Evolutionary conservation across 2,888 invertebrate genomes (phyloP), one percentile per base, ranked within the genome.

Genomic region (Lithodes maja): DNA sequence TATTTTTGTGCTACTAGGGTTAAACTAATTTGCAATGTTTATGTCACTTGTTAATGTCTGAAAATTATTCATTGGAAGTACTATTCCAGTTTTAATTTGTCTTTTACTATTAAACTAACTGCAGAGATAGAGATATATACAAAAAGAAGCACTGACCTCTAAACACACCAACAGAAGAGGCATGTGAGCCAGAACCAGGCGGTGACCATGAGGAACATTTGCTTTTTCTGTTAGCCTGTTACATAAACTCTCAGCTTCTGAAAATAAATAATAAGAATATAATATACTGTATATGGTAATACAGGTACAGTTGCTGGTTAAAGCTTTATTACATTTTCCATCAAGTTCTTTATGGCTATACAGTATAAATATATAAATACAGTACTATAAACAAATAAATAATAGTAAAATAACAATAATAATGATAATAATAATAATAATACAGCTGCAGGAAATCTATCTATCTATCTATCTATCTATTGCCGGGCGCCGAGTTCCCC

Each of bases 181-280:
- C 97, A 99, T 98, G 93, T 99, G 99, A 0, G 98, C 98, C 93
- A 99, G 94, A 85, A 98, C 97, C 92, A 99, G 94, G 93, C 97
- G 97, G 92, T 98, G 97, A 88, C 98, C 98, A 92, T 98, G 97
- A 93, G 97, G 96, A 0, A 97, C 96, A 93, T 97, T 98, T 91
- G 99, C 97, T 94, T 98, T 99, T 94, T 99, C 99, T 0, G 97
- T 98, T 77, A 99, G 94, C 52, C 98, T 96, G 75, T 97, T 96
- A 93, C 98, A 98, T n/a, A 99, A 94, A 93, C 97, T 98, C 93
- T 99, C 99, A 1, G 99, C 99, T 94, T 98, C 99, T 99, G 94
- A 92, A 94, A 87, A 79, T 15, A 9, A 54, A 17, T 33, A 33
- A 33, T 33, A 33, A 33, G 33, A 33, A 33, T 61, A 61, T 61